These are phyloP conservation scores for Misgurnus anguillicaudatus DNA, from an alignment of 2,113 vertebrate species.

Conservation along the genomic window DNA sequence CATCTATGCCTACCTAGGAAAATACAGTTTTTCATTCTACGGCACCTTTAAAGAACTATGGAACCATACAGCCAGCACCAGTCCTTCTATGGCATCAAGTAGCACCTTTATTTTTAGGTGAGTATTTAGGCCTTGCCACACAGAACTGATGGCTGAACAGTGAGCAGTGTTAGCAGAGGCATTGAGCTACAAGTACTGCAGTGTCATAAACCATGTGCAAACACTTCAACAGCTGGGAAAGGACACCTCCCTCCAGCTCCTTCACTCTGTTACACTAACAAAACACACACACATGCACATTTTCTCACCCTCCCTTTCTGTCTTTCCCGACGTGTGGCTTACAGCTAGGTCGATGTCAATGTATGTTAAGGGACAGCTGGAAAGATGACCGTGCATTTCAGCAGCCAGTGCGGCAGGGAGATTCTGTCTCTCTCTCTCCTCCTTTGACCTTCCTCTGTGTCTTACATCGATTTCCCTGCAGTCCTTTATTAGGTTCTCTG, in stretches of 20 bases:
- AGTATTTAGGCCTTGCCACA: background rate
- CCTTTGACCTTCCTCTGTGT: constrained; percentile 40
- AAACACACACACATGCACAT: background rate
- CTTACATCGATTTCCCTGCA: constrained; percentile 39
- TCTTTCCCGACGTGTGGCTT: constrained; percentile 2
- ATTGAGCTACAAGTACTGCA: constrained; percentile 23
- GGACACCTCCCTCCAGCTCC: constrained; percentile 21
- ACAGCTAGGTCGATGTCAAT: constrained; percentile 24
- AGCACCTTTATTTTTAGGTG: too few relatives aligned
- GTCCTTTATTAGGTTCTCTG: constrained; percentile 23
- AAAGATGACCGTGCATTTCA: constrained; percentile 40
- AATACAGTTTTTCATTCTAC: too few relatives aligned
- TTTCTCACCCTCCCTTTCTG: background rate
- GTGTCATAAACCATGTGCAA: constrained; percentile 24
- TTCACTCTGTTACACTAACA: constrained; percentile 15
- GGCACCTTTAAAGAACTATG: too few relatives aligned
- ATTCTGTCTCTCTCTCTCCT: background rate
- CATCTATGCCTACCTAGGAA: too few relatives aligned
- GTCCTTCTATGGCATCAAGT: too few relatives aligned
- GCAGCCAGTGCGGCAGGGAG: constrained; percentile 5
- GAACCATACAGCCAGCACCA: too few relatives aligned
- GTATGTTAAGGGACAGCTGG: constrained; percentile 37
- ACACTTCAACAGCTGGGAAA: constrained; percentile 33
- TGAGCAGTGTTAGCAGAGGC: constrained; percentile 22
- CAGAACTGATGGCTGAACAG: constrained; percentile 3